phyloP scores from a whole-genome alignment of 1,140 invertebrate species.

The Atopsyche davidsoni region DNA sequence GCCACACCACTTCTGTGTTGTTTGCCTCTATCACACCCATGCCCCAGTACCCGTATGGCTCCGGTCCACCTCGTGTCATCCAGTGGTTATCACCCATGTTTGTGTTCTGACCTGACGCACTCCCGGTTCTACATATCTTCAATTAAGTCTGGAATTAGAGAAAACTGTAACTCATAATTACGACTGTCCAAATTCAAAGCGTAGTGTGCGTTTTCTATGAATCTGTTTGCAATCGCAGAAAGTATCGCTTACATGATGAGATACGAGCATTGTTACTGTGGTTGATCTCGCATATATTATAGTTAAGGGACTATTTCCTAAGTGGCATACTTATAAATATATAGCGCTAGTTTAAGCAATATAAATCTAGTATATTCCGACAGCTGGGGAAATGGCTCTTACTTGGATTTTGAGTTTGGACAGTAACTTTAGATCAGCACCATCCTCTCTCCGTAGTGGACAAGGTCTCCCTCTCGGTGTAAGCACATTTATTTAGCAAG shows the following conservation, averaged over 20 bases:
- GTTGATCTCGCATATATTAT: too few species aligned
- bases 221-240: too few species aligned
- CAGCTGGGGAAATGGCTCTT: too few species aligned
- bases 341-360: too few species aligned
- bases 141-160: slow-evolving; percentile 23
- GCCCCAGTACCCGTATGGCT: slow-evolving; percentile 22
- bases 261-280: too few species aligned
- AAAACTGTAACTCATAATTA: slow-evolving; percentile 5
- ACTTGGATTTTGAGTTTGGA: too few species aligned
- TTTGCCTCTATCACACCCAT: slow-evolving; percentile 20
- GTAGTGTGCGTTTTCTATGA: too few species aligned
- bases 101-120: slow-evolving; percentile 27
- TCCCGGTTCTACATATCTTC: slow-evolving; percentile 28
- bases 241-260: too few species aligned
- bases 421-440: background rate
- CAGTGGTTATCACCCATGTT: slow-evolving; percentile 21
- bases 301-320: too few species aligned
- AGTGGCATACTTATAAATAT: too few species aligned
- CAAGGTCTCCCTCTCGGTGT: slow-evolving; percentile 1
- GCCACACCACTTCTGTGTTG: slow-evolving; percentile 18
- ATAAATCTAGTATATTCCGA: too few species aligned
- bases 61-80: slow-evolving; percentile 21
- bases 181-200: slow-evolving; percentile 4
- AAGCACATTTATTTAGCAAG: slow-evolving; percentile 17
- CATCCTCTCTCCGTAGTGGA: slow-evolving; percentile 4